Base-by-base conservation (phyloP, 2,113 vertebrate genomes). In the Nerophis lumbriciformis region DNA sequence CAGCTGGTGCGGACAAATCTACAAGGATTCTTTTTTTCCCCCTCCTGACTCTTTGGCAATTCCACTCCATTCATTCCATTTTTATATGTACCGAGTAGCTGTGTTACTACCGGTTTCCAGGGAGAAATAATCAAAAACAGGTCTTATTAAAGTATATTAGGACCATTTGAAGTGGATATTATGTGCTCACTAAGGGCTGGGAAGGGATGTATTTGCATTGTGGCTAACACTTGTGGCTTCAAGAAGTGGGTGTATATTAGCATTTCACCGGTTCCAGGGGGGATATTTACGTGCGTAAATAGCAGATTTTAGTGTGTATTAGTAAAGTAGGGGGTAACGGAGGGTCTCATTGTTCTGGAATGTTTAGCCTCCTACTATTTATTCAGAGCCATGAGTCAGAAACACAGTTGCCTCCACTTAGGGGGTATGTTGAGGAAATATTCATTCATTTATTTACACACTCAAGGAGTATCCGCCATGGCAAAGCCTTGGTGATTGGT, bases 1-100 rank as follows among this genome's bases (percentile, higher is more conserved):
- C 85, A 88, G 87, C 88, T 88, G 85, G 78, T 85, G 65, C 73
- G 78, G 85, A 83, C 81, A 77, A 88, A 88, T 83, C 79, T 78
- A 75, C 80, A 74, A 77, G 79, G 83, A 85, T 82, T 82, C 57
- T 28, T 70, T 75, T 71, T 68, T 82, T 83, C 71, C 80, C 72
- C 76, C 75, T 71, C 67, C 63, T 61, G 72, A 79, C 79, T 85
- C 75, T 70, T 86, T 90, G 88, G 89, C 89, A 91, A 78, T 65
- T 48, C 63, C 35, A 38, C 70, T 67, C 82, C 81, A 89, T 88
- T 90, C 89, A 88, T 87, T 86, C 78, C 60, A 64, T 77, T 90
- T 85, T 90, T 89, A 89, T 90, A 87, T 83, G 88, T 79, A 83
- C 86, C 82, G 90, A 88, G 88, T 90, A 91, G 90, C 88, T 70